Evolutionary conservation across 2,113 vertebrate genomes (phyloP), one percentile per base, ranked within the genome.

Genomic region (Oxyura jamaicensis): DNA sequence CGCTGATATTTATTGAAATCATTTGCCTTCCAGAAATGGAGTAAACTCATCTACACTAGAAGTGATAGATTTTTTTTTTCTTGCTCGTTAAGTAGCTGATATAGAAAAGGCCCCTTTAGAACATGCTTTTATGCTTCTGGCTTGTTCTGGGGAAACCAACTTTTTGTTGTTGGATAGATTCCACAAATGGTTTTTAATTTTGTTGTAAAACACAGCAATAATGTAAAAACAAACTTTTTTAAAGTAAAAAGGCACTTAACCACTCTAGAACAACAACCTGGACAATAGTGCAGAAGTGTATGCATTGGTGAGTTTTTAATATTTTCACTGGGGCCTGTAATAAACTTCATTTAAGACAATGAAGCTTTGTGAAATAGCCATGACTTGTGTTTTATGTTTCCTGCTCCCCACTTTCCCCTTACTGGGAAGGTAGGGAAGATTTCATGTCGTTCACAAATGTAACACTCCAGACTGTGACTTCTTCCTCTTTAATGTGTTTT

Each of bases 141-240:
- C 71, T 71, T 93, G 72, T 90, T 94, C 85, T 94, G 85, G 83
- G 95, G 81, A 94, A 83, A 91, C 48, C 88, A 91, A 91, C 33
- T 52, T 56, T 76, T 65, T 66, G 28, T 96, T 96, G 82, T 80
- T 94, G 81, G n/a, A 71, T 92, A 93, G 73, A 97, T 93, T 95
- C 93, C 81, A 52, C 50, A 91, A 67, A 33, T 33, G 50, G n/a
- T 60, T 92, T 85, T 55, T 41, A 77, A 72, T 95, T 96, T 93
- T 90, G 75, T 94, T 95, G 92, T 94, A 96, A 97, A 95, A 96
- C 72, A 88, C 90, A 98, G 98, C 98, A 98, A 98, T 98, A 98
- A 97, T 97, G 96, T 98, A 98, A 96, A 98, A 97, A 97, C 8
- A 63, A 81, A 39, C 76, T 62, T 68, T 74, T 55, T 67, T 42